A percentile compares a stretch with the other conserved stretches of the same genome.
Conservation (phyloP, 2,888 invertebrate genomes). For the Netelia melanura region DNA sequence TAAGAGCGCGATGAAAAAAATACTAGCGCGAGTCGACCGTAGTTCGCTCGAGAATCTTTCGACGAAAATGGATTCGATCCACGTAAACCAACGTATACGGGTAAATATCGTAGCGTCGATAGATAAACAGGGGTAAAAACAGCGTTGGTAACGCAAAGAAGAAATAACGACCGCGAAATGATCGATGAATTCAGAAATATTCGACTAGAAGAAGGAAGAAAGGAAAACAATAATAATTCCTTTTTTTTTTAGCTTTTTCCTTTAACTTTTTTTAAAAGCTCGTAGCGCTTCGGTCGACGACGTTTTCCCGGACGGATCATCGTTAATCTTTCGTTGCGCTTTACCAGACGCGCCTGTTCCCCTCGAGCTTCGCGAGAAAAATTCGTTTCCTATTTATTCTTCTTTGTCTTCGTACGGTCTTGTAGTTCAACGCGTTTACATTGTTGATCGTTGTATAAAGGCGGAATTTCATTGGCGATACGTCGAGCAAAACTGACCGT, state of each 20-base stretch:
- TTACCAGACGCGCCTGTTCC: background rate
- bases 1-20: conserved; percentile 41
- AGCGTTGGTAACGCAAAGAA: background rate
- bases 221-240: background rate
- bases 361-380: background rate
- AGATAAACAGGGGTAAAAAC: conserved; percentile 48
- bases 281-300: conserved; percentile 33
- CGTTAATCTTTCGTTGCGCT: conserved; percentile 63
- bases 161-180: conserved; percentile 14
- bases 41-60: conserved; percentile 7
- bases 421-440: conserved; percentile 25
- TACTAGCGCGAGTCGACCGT: conserved; percentile 14
- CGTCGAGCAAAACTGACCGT: conserved; percentile 9
- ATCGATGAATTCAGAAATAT: conserved; percentile 12
- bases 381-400: conserved; percentile 15
- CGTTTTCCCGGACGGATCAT: conserved; percentile 58
- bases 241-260: too few relatives aligned
- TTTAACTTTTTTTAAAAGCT: background rate
- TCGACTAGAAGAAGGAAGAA: background rate
- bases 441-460: conserved; percentile 13
- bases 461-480: background rate
- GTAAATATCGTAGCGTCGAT: conserved; percentile 40
- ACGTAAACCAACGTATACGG: conserved; percentile 3
- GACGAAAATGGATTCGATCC: background rate
- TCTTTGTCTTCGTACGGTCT: conserved; percentile 16